Conservation (phyloP, 2,888 invertebrate species). For the Penaeus monodon region DNA sequence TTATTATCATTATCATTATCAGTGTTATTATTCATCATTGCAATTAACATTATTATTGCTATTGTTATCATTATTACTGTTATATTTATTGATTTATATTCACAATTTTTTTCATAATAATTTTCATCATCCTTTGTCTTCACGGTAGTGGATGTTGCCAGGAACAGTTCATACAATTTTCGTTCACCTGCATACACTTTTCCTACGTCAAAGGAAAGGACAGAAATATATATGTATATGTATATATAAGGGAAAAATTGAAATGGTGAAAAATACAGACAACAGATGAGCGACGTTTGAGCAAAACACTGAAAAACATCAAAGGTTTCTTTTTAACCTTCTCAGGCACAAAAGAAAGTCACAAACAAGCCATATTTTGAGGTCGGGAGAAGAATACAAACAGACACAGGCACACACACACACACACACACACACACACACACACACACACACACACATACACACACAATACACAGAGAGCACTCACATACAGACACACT, state of each 20-base stretch:
- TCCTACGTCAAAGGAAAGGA: not conserved
- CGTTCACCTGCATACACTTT: not conserved
- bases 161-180: not conserved
- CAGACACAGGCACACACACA: too few species aligned
- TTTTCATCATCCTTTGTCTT: not conserved
- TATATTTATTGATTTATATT: not conserved
- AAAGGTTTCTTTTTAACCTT: too few species aligned
- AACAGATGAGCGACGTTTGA: too few species aligned
- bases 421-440: too few species aligned
- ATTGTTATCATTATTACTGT: not conserved
- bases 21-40: not conserved
- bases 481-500: too few species aligned
- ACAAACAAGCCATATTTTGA: too few species aligned
- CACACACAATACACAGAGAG: not conserved
- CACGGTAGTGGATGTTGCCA: not conserved
- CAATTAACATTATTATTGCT: not conserved
- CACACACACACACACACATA: not conserved
- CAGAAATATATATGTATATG: too few species aligned
- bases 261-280: too few species aligned
- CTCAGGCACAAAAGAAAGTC: too few species aligned
- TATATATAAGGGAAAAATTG: too few species aligned
- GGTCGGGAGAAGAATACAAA: too few species aligned
- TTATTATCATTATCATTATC: not conserved
- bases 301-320: too few species aligned
- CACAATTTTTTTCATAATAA: not conserved